Percentiles rank a stretch among this genome's conserved stretches.
Evolutionary conservation across 2,113 vertebrate genomes (phyloP).

Genomic region (Ciconia maguari): DNA sequence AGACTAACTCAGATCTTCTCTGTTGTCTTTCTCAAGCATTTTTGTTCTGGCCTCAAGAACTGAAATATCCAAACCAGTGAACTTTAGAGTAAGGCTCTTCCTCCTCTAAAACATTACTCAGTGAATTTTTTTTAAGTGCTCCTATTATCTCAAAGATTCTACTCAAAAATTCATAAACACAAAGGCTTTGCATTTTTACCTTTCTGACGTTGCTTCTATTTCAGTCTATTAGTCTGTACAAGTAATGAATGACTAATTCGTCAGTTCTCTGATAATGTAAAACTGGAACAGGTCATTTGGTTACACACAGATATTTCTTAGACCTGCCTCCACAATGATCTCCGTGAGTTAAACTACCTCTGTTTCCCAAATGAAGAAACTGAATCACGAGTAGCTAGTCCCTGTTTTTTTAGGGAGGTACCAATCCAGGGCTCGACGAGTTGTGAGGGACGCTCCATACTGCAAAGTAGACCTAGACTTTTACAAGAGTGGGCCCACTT

Average conservation of each 20-base stretch:
- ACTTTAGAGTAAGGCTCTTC: background rate
- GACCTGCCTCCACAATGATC: background rate
- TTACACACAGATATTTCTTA: background rate
- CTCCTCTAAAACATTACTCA: background rate
- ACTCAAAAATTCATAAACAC: background rate
- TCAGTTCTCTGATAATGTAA: background rate
- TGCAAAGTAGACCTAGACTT: background rate
- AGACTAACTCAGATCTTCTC: too few species aligned
- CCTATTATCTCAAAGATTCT: background rate
- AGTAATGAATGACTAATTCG: fast-evolving
- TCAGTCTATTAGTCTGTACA: background rate
- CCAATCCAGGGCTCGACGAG: background rate
- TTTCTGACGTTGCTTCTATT: background rate
- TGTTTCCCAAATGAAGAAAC: fast-evolving
- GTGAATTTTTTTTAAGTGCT: background rate
- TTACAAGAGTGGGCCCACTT: fast-evolving
- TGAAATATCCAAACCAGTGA: background rate
- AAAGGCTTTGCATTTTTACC: background rate
- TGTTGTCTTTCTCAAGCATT: background rate
- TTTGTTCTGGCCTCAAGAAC: background rate
- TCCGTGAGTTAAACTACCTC: background rate
- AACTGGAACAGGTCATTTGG: background rate
- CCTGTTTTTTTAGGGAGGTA: background rate
- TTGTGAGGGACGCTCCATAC: background rate
- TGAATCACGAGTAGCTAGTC: background rate